Evolutionary conservation across 2,888 invertebrate species (phyloP).

Genomic region (Eulithis prunata): DNA sequence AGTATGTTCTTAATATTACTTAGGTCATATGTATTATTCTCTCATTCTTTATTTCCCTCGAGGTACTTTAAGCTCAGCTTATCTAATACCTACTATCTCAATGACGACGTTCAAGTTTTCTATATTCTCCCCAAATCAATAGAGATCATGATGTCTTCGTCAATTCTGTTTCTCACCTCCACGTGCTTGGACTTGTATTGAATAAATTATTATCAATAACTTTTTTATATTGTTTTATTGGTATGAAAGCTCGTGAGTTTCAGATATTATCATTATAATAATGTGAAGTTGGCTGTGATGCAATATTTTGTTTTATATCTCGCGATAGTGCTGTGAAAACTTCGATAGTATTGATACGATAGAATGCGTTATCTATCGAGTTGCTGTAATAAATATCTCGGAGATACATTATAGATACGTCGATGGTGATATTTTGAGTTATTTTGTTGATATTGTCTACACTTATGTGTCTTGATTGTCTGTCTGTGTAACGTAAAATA

Average conservation of each 20-base stretch:
- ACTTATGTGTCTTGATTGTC: conserved; percentile 15
- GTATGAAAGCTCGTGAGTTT: conserved; percentile 72
- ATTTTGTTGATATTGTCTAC: conserved; percentile 24
- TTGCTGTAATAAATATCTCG: conserved; percentile 39
- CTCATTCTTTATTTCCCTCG: no score
- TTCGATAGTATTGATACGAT: conserved; percentile 31
- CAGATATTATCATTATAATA: conserved; percentile 62
- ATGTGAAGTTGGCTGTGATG: conserved; percentile 56
- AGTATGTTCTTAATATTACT: no score
- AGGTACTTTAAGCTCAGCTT: no score
- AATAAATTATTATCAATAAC: conserved; percentile 79
- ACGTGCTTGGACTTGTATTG: conserved; percentile 52
- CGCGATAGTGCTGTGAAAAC: conserved; percentile 40
- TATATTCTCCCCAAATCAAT: neutral
- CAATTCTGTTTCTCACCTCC: conserved; percentile 28
- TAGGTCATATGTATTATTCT: no score
- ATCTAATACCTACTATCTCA: no score
- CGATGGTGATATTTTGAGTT: conserved; percentile 39
- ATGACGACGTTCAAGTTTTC: no score
- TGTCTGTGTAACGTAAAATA: neutral
- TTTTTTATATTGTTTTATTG: conserved; percentile 81
- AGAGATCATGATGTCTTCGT: neutral
- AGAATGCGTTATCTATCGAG: conserved; percentile 37
- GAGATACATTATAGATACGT: conserved; percentile 42
- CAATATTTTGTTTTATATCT: conserved; percentile 55